Base-by-base conservation (phyloP, 2,797 vertebrate species). In the Enteromius paludinosus region DNA sequence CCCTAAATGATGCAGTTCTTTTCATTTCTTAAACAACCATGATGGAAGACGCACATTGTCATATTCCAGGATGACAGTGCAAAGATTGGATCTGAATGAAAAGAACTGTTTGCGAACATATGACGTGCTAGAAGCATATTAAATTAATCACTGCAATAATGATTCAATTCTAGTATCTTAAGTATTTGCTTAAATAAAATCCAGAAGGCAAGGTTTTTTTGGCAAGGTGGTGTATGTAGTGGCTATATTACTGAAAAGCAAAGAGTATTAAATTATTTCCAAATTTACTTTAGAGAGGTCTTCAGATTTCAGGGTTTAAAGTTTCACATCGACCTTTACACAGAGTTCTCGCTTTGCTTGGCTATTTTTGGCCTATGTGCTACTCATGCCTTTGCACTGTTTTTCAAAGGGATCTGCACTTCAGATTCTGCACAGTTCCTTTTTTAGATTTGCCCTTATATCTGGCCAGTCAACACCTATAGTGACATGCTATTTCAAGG, bases 271-370 rank as follows among this genome's bases (percentile, higher is more conserved):
- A 25, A 15, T 75, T 25, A 61, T 28, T 61, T 61, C 59, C 25
- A 61, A 28, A 61, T 25, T 15, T 20, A 18, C 23, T 45, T 74
- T 86, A 62, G 18, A 70, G 66, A 17, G 33, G 78, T 74, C 72
- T 43, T 79, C 49, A 47, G 68, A 81, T 80, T 79, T 74, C 20
- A 7, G 38, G 73, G 79, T 68, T 71, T 89, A 68, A 71, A 85
- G 85, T 88, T 89, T 88, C 78, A 79, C 25, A 33, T 73, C 84
- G 93, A 96, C 95, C 96, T 96, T 96, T 95, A 76, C 68, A 83
- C 92, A 92, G 88, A 84, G 86, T 91, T 86, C 89, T 90, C 90
- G 91, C 90, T 86, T 76, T 92, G 91, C 87, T 86, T 85, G 87
- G 78, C 89, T 90, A 95, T 95, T 94, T 94, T 90, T 90, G 92